Evolutionary conservation across 2,888 invertebrate species (phyloP), one percentile per base, ranked within the genome.

Genomic region (Latheticus oryzae): DNA sequence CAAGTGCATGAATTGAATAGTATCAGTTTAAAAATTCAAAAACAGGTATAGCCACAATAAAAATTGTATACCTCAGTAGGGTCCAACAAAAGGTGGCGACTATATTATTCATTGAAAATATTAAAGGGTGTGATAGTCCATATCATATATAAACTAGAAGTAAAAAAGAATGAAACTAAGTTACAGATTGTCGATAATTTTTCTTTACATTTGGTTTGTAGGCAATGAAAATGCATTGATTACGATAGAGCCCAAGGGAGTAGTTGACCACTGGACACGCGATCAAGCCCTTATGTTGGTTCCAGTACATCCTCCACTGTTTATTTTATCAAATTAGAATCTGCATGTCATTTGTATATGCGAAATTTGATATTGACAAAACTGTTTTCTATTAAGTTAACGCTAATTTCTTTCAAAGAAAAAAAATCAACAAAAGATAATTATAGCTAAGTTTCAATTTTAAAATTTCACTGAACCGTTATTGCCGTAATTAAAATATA

Each of bases 401-500:
- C n/a, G n/a, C n/a, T n/a, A n/a, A n/a, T n/a, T n/a, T n/a, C n/a
- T n/a, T n/a, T n/a, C n/a, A n/a, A n/a, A n/a, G n/a, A n/a, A n/a
- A n/a, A n/a, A n/a, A n/a, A n/a, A n/a, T n/a, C n/a, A n/a, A n/a
- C n/a, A n/a, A n/a, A n/a, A n/a, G n/a, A n/a, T n/a, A n/a, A n/a
- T n/a, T n/a, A n/a, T n/a, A n/a, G n/a, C n/a, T n/a, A n/a, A n/a
- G 15, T 35, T 7, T 13, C 15, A 1, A 51, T 37, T 11, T 66
- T 62, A 45, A 62, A 62, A 66, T 54, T 48, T 40, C 56, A 40
- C 47, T 8, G 7, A 38, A 38, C 23, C 11, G 45, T 12, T 32
- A 28, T n/a, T n/a, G n/a, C 33, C 24, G 61, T 62, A 71, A 71
- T 72, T 72, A 72, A 66, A 71, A 64, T 59, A 58, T 63, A 71